phyloP scores from a whole-genome alignment of 2,113 vertebrate genomes.

The Shinisaurus crocodilurus region DNA sequence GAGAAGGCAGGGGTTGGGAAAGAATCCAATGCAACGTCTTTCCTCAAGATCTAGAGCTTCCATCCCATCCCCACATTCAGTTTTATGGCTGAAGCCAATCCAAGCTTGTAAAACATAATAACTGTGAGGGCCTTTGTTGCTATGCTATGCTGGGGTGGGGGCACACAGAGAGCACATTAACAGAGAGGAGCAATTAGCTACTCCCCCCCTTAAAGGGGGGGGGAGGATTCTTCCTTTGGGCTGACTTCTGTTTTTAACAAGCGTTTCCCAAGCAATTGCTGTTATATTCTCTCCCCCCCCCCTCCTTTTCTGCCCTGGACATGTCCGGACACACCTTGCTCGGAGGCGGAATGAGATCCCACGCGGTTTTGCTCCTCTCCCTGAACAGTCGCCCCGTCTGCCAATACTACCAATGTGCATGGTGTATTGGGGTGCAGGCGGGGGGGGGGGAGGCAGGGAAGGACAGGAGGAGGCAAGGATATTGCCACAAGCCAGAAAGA shows the following conservation, averaged over 20 bases:
- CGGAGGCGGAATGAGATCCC: neutral
- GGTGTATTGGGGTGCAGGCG: neutral
- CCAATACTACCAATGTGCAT: constrained; percentile 11
- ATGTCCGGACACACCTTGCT: constrained; percentile 57
- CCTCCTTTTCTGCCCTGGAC: constrained; percentile 52
- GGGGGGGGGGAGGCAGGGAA: too few species aligned
- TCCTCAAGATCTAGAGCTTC: neutral
- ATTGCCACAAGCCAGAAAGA: constrained; percentile 23
- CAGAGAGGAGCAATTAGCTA: neutral
- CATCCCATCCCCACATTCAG: neutral
- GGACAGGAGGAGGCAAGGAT: neutral
- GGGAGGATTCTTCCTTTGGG: constrained; percentile 23
- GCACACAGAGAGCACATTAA: neutral
- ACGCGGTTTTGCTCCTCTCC: constrained; percentile 22
- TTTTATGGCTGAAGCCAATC: neutral
- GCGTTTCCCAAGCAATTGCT: constrained; percentile 29
- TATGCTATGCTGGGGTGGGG: neutral
- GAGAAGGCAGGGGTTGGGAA: neutral
- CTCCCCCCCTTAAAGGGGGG: neutral
- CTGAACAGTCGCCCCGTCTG: constrained; percentile 49
- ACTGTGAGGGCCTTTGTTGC: neutral
- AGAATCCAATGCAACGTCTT: too few species aligned
- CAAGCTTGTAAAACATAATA: constrained; percentile 5
- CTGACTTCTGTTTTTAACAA: constrained; percentile 20
- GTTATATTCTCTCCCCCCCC: constrained; percentile 34